Base-by-base conservation (phyloP, 2,888 invertebrate genomes). In the Drosophila helvetica region DNA sequence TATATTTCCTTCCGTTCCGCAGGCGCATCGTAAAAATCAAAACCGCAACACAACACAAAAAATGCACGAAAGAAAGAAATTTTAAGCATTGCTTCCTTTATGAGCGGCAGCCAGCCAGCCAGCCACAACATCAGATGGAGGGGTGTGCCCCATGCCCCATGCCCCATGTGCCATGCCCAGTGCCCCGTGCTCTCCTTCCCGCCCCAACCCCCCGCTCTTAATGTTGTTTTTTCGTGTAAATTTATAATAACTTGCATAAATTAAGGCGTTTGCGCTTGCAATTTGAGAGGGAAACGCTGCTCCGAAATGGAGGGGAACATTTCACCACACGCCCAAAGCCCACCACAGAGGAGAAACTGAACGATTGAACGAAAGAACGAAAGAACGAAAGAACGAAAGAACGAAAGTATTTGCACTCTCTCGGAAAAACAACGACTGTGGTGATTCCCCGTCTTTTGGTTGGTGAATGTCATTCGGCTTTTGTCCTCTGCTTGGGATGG, bases 151-250 rank as follows among this genome's bases (percentile, higher is more conserved):
- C 22, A 25, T 27, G 54, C 38, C 25, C 53, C 25, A 19, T 43
- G 1, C 42, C 33, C 19, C 30, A 17, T n/a, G 30, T n/a, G n/a
- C n/a, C n/a, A n/a, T n/a, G n/a, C 52, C 25, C 19, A 0, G 3
- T 22, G 47, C 46, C 17, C 19, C 48, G 2, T 38, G 10, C n/a
- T n/a, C n/a, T n/a, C n/a, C n/a, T n/a, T n/a, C n/a, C n/a, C n/a
- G 42, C 27, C 8, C 17, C 52, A n/a, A 59, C 47, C 46, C 43
- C 46, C 55, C 27, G 5, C 47, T 38, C 62, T 58, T 83, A 88
- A 86, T 85, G 84, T 81, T 85, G 74, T 79, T 88, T 86, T 84
- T 84, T 84, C 88, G 81, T 85, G 88, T 88, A 81, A 86, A 88
- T 88, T 84, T 77, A 79, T 88, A 85, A 85, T 85, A 85, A 86